Conservation (phyloP, 1,140 invertebrate genomes). For the Hylyphantes graminicola region DNA sequence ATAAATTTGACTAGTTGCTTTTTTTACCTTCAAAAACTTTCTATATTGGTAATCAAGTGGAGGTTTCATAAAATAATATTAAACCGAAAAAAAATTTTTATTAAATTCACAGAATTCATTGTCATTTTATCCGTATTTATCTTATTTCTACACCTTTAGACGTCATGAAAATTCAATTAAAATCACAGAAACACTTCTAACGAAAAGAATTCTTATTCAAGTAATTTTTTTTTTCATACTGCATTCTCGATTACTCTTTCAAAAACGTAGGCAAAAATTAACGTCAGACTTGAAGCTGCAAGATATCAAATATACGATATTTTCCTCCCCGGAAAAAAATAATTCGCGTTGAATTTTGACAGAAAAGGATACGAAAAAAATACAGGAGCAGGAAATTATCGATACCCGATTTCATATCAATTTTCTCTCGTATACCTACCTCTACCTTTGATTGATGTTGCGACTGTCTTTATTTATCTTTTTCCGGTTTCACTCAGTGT, state of each 20-base stretch:
- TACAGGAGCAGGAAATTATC: conserved; percentile 35
- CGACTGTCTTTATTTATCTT: conserved; percentile 37
- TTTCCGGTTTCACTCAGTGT: conserved; percentile 1
- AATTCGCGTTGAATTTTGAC: conserved; percentile 13
- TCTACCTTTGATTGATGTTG: conserved; percentile 43
- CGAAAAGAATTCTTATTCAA: too few species aligned
- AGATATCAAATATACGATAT: conserved; percentile 38
- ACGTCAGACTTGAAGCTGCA: conserved; percentile 21
- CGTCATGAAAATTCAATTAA: too few species aligned
- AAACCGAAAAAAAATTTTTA: too few species aligned
- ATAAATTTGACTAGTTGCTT: too few species aligned
- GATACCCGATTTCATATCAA: conserved; percentile 54
- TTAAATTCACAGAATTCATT: too few species aligned
- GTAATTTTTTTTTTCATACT: too few species aligned
- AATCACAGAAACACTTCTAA: too few species aligned
- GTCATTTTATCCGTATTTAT: too few species aligned
- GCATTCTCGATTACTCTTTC: conserved; percentile 24
- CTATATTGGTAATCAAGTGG: too few species aligned
- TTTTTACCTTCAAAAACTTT: too few species aligned
- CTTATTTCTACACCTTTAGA: too few species aligned
- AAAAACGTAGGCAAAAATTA: conserved; percentile 30
- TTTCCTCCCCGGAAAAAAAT: background rate
- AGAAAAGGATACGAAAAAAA: background rate
- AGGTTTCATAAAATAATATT: too few species aligned
- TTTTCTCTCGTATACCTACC: conserved; percentile 45